These are phyloP conservation scores for Sisyra nigra DNA, from an alignment of 2,888 invertebrate species.

Conservation along the genomic window DNA sequence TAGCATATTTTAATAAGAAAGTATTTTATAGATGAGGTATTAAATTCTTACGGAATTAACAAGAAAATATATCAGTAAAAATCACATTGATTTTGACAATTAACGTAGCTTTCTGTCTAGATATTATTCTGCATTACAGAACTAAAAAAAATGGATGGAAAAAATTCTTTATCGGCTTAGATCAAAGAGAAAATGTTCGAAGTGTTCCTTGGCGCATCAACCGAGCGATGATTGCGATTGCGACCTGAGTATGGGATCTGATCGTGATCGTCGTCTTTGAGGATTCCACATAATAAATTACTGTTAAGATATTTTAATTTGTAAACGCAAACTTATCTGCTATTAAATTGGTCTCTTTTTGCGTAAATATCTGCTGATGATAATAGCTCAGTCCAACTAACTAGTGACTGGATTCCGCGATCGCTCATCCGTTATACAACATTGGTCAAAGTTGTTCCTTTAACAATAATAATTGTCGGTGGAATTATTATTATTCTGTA, in stretches of 20 bases:
- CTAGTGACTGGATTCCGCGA: slow-evolving; percentile 3
- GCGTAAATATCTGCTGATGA: slow-evolving; percentile 6
- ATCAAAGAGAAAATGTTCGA: slow-evolving; percentile 1
- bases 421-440: not conserved
- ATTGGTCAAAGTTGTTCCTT: no score
- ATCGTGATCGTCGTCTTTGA: not conserved
- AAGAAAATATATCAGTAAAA: not conserved
- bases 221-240: not conserved
- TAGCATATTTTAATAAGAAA: no score
- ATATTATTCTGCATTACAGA: no score
- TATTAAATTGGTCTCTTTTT: slow-evolving; percentile 6
- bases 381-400: not conserved
- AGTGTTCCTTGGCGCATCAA: not conserved
- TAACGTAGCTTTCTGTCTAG: no score
- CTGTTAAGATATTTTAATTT: slow-evolving; percentile 8
- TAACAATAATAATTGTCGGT: no score
- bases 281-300: slow-evolving; percentile 6
- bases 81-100: not conserved
- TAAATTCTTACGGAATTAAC: no score
- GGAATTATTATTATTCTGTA: no score
- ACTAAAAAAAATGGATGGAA: not conserved
- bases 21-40: no score
- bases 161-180: slow-evolving; percentile 1
- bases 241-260: not conserved
- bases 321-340: slow-evolving; percentile 5